Conservation (phyloP, 2,888 invertebrate genomes). For the Stenchaetothrips biformis region DNA sequence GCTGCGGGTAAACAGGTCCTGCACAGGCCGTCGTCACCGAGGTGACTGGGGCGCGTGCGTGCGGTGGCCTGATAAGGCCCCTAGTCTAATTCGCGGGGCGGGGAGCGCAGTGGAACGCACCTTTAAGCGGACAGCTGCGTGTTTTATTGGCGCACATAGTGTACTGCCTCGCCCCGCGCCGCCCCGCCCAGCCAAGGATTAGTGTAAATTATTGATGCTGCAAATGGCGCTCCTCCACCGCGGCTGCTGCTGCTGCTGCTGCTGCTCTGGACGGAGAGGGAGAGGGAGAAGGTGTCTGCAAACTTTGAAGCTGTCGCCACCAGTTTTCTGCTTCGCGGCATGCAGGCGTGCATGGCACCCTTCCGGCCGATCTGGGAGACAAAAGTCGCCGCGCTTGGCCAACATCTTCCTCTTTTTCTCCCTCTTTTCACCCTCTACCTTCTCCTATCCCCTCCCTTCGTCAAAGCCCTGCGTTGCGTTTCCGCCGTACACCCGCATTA, state of each 20-base stretch:
- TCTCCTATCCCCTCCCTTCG: background rate
- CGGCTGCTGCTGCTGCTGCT: background rate
- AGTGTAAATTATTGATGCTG: conserved; percentile 1
- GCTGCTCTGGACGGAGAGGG: background rate
- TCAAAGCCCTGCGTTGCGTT: background rate
- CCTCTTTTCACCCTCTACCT: background rate
- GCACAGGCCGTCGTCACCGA: background rate
- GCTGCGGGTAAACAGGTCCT: too few species aligned
- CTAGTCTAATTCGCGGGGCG: background rate
- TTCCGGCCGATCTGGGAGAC: background rate
- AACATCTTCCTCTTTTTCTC: background rate
- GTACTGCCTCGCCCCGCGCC: background rate
- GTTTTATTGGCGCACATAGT: background rate
- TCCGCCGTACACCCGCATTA: conserved; percentile 9
- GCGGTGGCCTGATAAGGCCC: background rate
- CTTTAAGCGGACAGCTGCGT: background rate
- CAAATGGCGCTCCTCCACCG: background rate
- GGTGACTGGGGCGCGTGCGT: background rate
- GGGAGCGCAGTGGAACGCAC: background rate
- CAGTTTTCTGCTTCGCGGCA: too few species aligned
- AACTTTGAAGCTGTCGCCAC: too few species aligned
- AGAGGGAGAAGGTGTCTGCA: background rate
- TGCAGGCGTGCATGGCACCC: background rate
- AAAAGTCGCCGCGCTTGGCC: background rate
- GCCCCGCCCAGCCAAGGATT: background rate